A percentile compares a stretch with the other conserved stretches of the same genome.
Evolutionary conservation across 23 tunicate species (phyloP).

Genomic region (Halocynthia aurantium): DNA sequence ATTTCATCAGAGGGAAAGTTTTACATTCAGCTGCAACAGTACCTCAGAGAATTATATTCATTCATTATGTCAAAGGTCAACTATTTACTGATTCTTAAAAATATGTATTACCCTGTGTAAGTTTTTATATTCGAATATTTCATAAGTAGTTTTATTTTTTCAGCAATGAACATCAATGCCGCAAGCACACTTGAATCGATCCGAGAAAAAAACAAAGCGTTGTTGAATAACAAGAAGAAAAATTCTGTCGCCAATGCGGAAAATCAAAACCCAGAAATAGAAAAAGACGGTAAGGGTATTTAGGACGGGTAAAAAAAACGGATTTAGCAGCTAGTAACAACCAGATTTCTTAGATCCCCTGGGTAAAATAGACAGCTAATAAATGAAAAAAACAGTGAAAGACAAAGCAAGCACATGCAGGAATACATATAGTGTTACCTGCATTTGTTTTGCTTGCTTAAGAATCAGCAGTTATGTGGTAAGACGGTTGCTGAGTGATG

Average conservation of each 20-base stretch:
- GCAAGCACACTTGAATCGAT: conserved; percentile 53
- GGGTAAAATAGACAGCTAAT: too few relatives aligned
- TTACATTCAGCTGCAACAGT: not conserved
- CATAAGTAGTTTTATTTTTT: conserved; percentile 2
- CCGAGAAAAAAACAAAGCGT: conserved; percentile 11
- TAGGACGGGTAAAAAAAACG: too few relatives aligned
- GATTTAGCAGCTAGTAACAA: too few relatives aligned
- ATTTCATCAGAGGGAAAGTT: conserved; percentile 6
- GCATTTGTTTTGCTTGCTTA: too few relatives aligned
- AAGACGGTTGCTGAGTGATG: too few relatives aligned
- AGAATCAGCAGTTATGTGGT: too few relatives aligned
- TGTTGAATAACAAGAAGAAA: not conserved
- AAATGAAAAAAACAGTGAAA: too few relatives aligned
- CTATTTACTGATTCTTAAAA: too few relatives aligned
- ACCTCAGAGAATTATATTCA: conserved; percentile 33
- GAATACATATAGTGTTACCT: too few relatives aligned
- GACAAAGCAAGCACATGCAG: too few relatives aligned
- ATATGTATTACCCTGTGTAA: too few relatives aligned
- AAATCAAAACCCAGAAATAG: not conserved
- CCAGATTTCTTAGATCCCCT: too few relatives aligned
- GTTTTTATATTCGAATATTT: not conserved
- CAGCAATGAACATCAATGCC: conserved; percentile 72
- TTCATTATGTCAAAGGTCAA: conserved; percentile 52
- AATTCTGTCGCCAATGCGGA: not conserved
- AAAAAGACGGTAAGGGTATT: not conserved